A percentile compares a stretch with the other conserved stretches of the same genome.
Evolutionary conservation across 2,113 vertebrate genomes (phyloP).

Genomic region (Antennarius striatus): DNA sequence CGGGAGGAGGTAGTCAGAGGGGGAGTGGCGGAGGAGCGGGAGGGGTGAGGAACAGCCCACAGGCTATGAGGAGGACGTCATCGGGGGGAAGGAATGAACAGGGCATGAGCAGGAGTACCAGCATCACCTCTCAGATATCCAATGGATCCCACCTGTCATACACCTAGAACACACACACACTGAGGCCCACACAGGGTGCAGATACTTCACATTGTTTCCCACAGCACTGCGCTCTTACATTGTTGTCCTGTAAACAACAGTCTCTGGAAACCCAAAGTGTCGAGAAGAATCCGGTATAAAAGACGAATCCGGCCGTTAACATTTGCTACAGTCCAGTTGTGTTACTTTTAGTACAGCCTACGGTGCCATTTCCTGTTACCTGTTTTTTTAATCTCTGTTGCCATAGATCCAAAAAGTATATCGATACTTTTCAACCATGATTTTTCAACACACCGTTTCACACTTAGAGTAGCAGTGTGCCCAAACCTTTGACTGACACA

Average conservation of each 20-base stretch:
- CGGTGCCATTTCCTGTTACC: slow-evolving; percentile 22
- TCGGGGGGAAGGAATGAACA: slow-evolving; percentile 94
- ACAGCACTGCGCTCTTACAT: slow-evolving; percentile 8
- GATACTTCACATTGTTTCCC: slow-evolving; percentile 24
- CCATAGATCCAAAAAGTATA: slow-evolving; percentile 37
- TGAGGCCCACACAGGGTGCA: slow-evolving; percentile 16
- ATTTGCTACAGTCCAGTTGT: slow-evolving; percentile 33
- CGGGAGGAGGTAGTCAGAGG: slow-evolving; percentile 87
- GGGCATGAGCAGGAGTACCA: slow-evolving; percentile 98
- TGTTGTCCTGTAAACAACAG: slow-evolving; percentile 29
- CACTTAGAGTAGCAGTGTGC: too few relatives aligned
- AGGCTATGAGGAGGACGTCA: slow-evolving; percentile 93
- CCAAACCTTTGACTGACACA: too few relatives aligned
- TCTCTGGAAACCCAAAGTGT: slow-evolving; percentile 63
- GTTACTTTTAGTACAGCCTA: slow-evolving; percentile 19
- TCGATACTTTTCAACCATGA: background rate
- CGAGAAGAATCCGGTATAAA: slow-evolving; percentile 9
- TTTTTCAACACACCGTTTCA: background rate
- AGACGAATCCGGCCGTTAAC: background rate
- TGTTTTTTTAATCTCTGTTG: slow-evolving; percentile 42
- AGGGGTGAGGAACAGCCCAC: slow-evolving; percentile 96
- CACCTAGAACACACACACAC: slow-evolving; percentile 80
- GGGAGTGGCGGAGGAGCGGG: slow-evolving; percentile 81
- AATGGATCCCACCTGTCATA: slow-evolving; percentile 98
- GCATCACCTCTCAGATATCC: slow-evolving; percentile 99